These are phyloP conservation scores for Leucosticte australis DNA, from an alignment of 2,113 vertebrate genomes.

Conservation along the genomic window DNA sequence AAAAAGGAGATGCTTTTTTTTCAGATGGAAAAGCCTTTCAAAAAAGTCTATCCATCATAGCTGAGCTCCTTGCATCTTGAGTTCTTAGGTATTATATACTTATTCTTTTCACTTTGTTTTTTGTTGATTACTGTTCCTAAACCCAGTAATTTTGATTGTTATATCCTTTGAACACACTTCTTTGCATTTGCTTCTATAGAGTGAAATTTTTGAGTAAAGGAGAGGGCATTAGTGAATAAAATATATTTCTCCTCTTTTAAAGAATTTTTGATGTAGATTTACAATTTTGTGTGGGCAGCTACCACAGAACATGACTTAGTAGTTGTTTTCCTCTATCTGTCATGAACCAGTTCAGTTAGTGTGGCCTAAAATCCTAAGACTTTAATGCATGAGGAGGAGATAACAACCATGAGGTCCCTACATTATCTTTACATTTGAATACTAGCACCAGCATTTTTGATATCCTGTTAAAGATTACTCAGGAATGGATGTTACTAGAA, in stretches of 20 bases:
- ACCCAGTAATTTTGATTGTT: background rate
- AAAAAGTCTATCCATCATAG: background rate
- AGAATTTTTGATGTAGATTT: background rate
- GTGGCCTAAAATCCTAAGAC: background rate
- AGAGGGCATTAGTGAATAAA: background rate
- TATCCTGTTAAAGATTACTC: background rate
- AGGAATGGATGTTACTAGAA: background rate
- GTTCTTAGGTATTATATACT: background rate
- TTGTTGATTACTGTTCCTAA: background rate
- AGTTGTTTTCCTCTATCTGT: background rate
- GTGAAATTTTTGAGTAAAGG: background rate
- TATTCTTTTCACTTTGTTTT: background rate
- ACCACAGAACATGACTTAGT: background rate
- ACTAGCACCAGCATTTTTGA: background rate
- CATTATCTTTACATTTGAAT: background rate
- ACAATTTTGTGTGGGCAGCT: background rate
- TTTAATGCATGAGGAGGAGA: background rate
- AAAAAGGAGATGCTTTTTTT: background rate
- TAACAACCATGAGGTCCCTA: background rate
- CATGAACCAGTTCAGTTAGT: background rate
- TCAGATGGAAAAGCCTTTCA: slow-evolving; percentile 27
- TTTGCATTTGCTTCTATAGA: background rate
- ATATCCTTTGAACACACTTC: background rate
- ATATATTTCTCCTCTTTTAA: background rate
- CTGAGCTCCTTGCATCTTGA: background rate